phyloP scores from a whole-genome alignment of 1,140 invertebrate genomes.

The Drosophila nigromelanica region DNA sequence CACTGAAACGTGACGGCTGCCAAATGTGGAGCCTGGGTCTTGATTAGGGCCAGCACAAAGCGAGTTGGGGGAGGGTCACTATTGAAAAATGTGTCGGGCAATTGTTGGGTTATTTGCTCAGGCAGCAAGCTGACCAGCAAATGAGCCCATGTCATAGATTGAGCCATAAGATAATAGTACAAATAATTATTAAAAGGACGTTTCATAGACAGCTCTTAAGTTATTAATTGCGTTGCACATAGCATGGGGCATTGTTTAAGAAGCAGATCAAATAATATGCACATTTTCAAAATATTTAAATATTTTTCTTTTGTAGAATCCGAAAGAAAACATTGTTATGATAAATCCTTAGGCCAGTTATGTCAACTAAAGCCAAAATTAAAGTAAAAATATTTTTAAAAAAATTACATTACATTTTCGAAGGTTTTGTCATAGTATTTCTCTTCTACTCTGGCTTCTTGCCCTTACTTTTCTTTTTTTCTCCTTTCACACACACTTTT shows the following conservation, averaged over 20 bases:
- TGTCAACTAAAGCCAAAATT: too few species aligned
- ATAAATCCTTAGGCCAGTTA: too few species aligned
- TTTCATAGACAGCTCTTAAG: not conserved
- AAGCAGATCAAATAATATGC: not conserved
- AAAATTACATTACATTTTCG: too few species aligned
- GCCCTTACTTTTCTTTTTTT: too few species aligned
- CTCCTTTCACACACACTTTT: not conserved
- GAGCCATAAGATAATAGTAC: not conserved
- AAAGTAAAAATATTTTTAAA: too few species aligned
- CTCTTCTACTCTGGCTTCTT: not conserved
- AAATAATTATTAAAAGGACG: not conserved
- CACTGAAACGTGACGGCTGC: constrained; percentile 29
- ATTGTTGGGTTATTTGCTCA: constrained; percentile 1
- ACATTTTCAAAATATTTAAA: too few species aligned
- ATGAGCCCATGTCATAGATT: not conserved
- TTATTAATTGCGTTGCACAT: not conserved
- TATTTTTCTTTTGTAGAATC: too few species aligned
- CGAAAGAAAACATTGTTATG: too few species aligned
- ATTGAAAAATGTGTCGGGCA: constrained; percentile 23
- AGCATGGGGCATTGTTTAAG: not conserved
- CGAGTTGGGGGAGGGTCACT: not conserved
- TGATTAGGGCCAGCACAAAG: constrained; percentile 55
- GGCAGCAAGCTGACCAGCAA: not conserved
- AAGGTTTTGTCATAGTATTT: too few species aligned
- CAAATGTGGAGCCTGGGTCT: too few species aligned